These are phyloP conservation scores for Lepus townsendii DNA, from an alignment of 2,797 vertebrate genomes.

Conservation along the genomic window DNA sequence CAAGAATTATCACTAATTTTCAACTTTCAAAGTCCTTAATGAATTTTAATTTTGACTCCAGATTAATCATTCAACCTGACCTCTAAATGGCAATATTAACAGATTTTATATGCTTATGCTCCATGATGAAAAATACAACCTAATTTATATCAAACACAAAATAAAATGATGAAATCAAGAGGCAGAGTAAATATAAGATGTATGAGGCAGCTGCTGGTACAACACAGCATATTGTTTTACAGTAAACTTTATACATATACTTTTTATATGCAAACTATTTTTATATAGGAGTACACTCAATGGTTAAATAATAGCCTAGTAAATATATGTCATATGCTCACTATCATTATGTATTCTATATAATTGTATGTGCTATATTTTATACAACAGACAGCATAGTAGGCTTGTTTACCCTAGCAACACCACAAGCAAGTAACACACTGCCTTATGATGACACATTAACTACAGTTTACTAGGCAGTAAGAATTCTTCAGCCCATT, in stretches of 20 bases:
- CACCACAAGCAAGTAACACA: constrained; percentile 19
- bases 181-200: not conserved
- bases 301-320: not conserved
- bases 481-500: not conserved
- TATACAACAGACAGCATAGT: not conserved
- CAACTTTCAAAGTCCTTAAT: not conserved
- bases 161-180: constrained; percentile 9
- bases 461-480: not conserved
- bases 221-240: not conserved
- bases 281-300: not conserved
- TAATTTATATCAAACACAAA: not conserved
- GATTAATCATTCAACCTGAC: not conserved
- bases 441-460: not conserved
- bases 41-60: not conserved
- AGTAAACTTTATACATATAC: not conserved
- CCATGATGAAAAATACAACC: not conserved
- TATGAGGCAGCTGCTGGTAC: not conserved
- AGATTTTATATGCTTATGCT: not conserved
- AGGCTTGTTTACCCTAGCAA: not conserved
- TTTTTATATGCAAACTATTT: no score
- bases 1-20: not conserved
- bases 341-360: not conserved
- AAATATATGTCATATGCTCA: constrained; percentile 23
- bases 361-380: not conserved
- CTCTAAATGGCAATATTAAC: not conserved